Base-by-base conservation (phyloP, 2,797 vertebrate genomes). In the Podargus strigoides region DNA sequence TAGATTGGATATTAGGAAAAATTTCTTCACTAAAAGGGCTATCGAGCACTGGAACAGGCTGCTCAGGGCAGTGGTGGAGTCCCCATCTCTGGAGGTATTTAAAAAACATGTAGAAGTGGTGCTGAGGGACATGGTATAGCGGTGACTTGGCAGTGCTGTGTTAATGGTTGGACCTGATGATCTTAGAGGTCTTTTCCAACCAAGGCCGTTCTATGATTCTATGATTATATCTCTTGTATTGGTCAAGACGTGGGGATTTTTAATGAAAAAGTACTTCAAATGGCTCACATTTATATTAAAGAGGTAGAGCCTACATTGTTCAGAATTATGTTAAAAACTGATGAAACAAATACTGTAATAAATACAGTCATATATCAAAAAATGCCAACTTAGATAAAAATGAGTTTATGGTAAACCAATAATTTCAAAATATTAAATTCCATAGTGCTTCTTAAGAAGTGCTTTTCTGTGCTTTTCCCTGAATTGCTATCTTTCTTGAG, bases 351-450 rank as follows among this genome's bases (percentile, higher is more conserved):
- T 73, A 78, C 10, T 69, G 13, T 26, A 93, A 91, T 60, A 80
- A 82, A 67, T 85, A 53, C 39, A 82, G 50, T 52, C 19, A 26
- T 36, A 53, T 30, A 49, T 72, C 2, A 39, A 69, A 46, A 87
- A 80, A 83, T 30, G 49, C 21, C 66, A 85, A 78, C 68, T 27
- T 10, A 83, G 24, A 56, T 39, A 21, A 92, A 91, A 66, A 95
- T 50, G 14, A 60, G 20, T 85, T 85, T 75, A 64, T 36, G 26
- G 28, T 39, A 56, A 60, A 46, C 30, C 32, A 89, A 27, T 37
- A 42, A 52, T 39, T 28, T 87, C 73, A 69, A 80, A 89, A 56
- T 89, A 89, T 37, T 94, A 74, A 86, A 62, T 47, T 80, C 49
- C 7, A 8, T 30, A 14, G n/a, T 13, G 7, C 15, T 59, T 47